Percentiles rank a stretch among this genome's conserved stretches.
Conservation (phyloP, 1,140 invertebrate species). For the Drosophila willistoni region DNA sequence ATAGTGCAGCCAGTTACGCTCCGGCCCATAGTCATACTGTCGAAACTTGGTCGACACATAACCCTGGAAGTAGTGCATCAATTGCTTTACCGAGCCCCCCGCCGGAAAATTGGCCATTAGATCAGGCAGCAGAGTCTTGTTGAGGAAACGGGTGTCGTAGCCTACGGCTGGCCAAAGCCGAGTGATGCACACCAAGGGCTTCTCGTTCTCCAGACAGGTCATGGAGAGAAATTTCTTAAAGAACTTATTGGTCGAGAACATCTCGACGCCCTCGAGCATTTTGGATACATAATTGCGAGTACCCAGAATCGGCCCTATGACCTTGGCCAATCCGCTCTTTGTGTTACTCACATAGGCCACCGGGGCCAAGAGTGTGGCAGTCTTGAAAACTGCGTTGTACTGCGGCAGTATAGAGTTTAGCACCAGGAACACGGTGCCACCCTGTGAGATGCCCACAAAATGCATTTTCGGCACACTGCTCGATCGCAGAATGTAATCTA, state of each 20-base stretch:
- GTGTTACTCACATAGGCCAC: conserved; percentile 84
- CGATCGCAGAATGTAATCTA: conserved; percentile 86
- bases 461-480: conserved; percentile 83
- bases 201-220: conserved; percentile 84
- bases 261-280: conserved; percentile 85
- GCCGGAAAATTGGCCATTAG: conserved; percentile 84
- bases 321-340: conserved; percentile 77
- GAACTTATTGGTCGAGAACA: conserved; percentile 84
- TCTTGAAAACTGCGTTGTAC: conserved; percentile 86
- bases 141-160: conserved; percentile 83
- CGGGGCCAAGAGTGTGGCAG: conserved; percentile 85
- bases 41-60: conserved; percentile 77
- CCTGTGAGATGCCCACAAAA: conserved; percentile 85
- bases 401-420: conserved; percentile 84
- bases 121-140: conserved; percentile 83
- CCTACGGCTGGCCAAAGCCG: conserved; percentile 85
- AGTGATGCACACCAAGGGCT: conserved; percentile 84
- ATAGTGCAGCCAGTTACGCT: conserved; percentile 84
- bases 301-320: conserved; percentile 72
- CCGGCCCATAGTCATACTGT: conserved; percentile 83
- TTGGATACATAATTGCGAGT: conserved; percentile 82
- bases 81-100: conserved; percentile 84
- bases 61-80: conserved; percentile 84
- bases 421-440: conserved; percentile 85
- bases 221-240: conserved; percentile 83